phyloP scores from a whole-genome alignment of 1,140 invertebrate species.

The Leptopilina clavipes region DNA sequence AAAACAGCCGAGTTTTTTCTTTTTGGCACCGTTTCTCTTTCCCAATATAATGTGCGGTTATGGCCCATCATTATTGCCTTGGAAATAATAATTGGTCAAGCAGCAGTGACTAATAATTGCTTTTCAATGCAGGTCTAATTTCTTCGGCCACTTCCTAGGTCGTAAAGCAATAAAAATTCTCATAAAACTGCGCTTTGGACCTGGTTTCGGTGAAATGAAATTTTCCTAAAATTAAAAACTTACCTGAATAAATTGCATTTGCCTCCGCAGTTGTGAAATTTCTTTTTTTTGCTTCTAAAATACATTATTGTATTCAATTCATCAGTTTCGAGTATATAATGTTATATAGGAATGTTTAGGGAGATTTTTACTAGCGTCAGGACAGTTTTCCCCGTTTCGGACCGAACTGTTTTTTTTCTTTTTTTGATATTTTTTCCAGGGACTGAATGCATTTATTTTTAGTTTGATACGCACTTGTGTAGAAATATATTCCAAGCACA shows the following conservation, averaged over 20 bases:
- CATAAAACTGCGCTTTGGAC: background rate
- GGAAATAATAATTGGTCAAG: slow-evolving; percentile 4
- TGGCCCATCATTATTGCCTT: background rate
- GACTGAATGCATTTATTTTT: too few relatives aligned
- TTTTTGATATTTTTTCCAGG: too few relatives aligned
- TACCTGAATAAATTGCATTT: slow-evolving; percentile 11
- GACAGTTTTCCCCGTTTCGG: too few relatives aligned
- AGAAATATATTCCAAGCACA: slow-evolving; percentile 64
- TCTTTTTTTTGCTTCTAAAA: background rate
- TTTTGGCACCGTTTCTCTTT: background rate
- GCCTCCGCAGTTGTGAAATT: background rate
- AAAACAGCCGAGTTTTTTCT: background rate
- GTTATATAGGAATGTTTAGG: too few relatives aligned
- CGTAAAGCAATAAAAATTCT: slow-evolving; percentile 14
- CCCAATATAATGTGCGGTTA: slow-evolving; percentile 12
- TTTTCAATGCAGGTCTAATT: slow-evolving; percentile 27
- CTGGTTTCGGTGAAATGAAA: background rate
- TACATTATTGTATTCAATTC: too few relatives aligned
- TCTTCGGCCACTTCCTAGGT: slow-evolving; percentile 10
- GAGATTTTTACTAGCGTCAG: too few relatives aligned
- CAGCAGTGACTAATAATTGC: slow-evolving; percentile 29
- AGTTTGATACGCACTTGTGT: slow-evolving; percentile 47
- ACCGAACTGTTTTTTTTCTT: too few relatives aligned
- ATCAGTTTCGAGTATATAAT: too few relatives aligned
- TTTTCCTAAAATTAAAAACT: slow-evolving; percentile 5